Evolutionary conservation across 2,888 invertebrate genomes (phyloP).

Genomic region (Protophormia terraenovae): DNA sequence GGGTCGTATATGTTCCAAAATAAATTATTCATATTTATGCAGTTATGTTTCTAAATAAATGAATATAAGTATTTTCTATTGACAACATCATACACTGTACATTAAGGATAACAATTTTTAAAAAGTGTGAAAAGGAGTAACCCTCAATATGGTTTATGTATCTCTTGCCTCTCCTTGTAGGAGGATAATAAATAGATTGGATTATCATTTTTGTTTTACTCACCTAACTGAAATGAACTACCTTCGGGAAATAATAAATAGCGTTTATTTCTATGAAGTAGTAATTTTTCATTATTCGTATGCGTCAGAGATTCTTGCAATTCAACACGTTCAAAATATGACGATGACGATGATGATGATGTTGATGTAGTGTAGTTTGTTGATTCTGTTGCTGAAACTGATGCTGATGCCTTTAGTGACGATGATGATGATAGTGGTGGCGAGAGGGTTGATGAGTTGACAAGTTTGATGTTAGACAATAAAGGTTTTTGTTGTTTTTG

Average conservation of each 20-base stretch:
- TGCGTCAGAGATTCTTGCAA: constrained; percentile 57
- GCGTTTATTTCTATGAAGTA: constrained; percentile 80
- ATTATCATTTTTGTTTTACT: constrained; percentile 54
- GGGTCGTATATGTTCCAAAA: no score
- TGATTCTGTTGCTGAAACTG: constrained; percentile 52
- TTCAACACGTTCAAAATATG: constrained; percentile 61
- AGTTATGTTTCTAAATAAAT: no score
- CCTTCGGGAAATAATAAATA: constrained; percentile 82
- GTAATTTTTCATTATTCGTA: constrained; percentile 59
- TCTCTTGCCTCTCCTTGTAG: neutral
- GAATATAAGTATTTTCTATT: no score
- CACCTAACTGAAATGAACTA: constrained; percentile 80
- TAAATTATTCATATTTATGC: no score
- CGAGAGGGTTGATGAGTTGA: constrained; percentile 36
- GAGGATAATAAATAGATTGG: neutral
- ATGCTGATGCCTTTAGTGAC: constrained; percentile 5
- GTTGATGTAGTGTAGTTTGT: constrained; percentile 3
- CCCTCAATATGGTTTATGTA: neutral
- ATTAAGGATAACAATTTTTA: neutral
- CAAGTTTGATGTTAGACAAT: constrained; percentile 30
- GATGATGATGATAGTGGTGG: neutral
- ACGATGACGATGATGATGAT: constrained; percentile 20
- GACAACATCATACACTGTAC: neutral
- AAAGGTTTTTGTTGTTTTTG: constrained; percentile 13
- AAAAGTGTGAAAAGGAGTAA: no score